Evolutionary conservation across 2,113 vertebrate genomes (phyloP).

Genomic region (Centropus bengalensis): DNA sequence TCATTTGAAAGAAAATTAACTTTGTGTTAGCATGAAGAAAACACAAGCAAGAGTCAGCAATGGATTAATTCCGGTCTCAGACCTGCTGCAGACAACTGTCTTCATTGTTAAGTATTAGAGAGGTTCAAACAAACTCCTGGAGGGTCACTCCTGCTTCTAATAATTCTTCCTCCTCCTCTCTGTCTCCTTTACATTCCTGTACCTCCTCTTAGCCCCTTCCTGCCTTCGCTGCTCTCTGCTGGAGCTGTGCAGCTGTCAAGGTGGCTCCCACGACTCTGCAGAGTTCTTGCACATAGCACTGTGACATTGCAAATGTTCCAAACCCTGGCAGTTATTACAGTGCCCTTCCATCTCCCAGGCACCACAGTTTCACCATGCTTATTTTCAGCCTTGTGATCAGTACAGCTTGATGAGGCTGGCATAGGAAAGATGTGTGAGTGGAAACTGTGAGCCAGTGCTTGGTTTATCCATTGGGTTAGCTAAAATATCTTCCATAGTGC

Average conservation of each 20-base stretch:
- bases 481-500: background rate
- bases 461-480: background rate
- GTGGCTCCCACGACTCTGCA: background rate
- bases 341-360: background rate
- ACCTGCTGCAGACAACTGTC: background rate
- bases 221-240: background rate
- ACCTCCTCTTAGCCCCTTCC: background rate
- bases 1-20: background rate
- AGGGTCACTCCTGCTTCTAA: background rate
- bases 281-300: background rate
- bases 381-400: background rate
- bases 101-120: background rate
- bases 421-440: background rate
- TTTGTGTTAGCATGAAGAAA: background rate
- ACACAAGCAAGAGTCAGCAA: background rate
- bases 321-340: background rate
- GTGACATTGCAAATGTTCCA: background rate
- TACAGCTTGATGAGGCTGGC: background rate
- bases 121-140: background rate
- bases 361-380: background rate
- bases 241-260: rapidly evolving
- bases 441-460: background rate
- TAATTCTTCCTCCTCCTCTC: background rate
- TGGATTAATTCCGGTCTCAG: background rate
- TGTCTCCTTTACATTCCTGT: background rate